Conservation (phyloP, 2,113 vertebrate species). For the Anolis carolinensis region DNA sequence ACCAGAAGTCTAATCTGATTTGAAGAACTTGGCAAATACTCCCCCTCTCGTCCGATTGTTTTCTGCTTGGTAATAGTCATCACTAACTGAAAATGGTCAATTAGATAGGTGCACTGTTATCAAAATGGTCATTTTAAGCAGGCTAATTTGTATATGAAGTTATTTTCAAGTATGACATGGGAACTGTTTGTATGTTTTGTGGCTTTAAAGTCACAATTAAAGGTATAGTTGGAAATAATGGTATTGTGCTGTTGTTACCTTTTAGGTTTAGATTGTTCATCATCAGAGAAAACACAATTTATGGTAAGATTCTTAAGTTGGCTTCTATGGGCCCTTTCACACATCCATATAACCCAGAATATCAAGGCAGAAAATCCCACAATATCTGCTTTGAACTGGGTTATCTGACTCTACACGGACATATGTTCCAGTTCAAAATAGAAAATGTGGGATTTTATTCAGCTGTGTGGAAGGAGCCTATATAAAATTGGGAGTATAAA, state of each 20-base stretch:
- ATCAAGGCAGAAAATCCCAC: no score
- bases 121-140: neutral
- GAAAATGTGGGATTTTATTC: no score
- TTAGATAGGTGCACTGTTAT: neutral
- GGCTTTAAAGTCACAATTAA: neutral
- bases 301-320: neutral
- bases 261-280: no score
- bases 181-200: neutral
- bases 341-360: no score
- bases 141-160: neutral
- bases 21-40: neutral
- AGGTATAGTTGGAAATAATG: neutral
- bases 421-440: no score
- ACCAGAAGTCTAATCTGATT: neutral
- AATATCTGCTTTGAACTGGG: no score
- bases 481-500: neutral
- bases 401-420: no score
- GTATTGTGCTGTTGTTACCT: neutral
- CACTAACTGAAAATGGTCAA: neutral
- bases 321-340: no score
- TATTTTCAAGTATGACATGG: neutral
- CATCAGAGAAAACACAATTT: neutral
- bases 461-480: no score
- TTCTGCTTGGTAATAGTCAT: neutral
- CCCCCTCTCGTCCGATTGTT: neutral